Percentiles rank a stretch among this genome's conserved stretches.
Evolutionary conservation across 2,113 vertebrate genomes (phyloP).

Genomic region (Hemicordylus capensis): DNA sequence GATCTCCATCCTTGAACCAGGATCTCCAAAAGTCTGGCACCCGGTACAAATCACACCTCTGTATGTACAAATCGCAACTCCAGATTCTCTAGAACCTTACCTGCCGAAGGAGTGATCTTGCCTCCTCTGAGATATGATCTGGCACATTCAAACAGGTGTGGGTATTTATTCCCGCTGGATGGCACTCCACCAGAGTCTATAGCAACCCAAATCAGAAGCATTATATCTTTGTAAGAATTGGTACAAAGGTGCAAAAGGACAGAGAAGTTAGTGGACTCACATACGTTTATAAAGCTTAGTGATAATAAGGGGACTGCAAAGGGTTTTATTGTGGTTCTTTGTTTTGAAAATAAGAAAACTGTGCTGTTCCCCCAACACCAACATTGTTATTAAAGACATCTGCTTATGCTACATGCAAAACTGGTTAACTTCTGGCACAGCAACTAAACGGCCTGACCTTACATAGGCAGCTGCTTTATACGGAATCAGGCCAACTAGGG

Average conservation of each 20-base stretch:
- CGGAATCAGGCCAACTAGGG: background rate
- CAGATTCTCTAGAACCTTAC: conserved; percentile 68
- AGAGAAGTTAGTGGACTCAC: too few relatives aligned
- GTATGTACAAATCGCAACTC: background rate
- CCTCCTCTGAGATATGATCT: conserved; percentile 91
- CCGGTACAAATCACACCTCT: background rate
- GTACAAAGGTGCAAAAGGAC: background rate
- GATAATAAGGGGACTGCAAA: too few relatives aligned
- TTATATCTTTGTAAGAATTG: background rate
- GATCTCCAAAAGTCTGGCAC: background rate
- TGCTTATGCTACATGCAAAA: background rate
- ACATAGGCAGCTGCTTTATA: too few relatives aligned
- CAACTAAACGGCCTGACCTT: too few relatives aligned
- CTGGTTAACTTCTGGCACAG: background rate
- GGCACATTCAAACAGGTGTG: conserved; percentile 93
- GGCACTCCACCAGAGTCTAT: conserved; percentile 87
- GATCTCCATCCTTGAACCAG: background rate
- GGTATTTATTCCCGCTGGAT: conserved; percentile 93
- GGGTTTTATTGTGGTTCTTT: too few relatives aligned
- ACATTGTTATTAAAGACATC: background rate
- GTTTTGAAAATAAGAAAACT: too few relatives aligned
- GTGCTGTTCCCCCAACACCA: background rate
- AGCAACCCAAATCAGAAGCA: conserved; percentile 45
- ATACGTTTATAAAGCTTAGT: too few relatives aligned
- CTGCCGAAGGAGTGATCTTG: conserved; percentile 92